Percentiles rank a stretch among this genome's conserved stretches.
Evolutionary conservation across 2,797 vertebrate species (phyloP).

Genomic region (Hemitrygon akajei): DNA sequence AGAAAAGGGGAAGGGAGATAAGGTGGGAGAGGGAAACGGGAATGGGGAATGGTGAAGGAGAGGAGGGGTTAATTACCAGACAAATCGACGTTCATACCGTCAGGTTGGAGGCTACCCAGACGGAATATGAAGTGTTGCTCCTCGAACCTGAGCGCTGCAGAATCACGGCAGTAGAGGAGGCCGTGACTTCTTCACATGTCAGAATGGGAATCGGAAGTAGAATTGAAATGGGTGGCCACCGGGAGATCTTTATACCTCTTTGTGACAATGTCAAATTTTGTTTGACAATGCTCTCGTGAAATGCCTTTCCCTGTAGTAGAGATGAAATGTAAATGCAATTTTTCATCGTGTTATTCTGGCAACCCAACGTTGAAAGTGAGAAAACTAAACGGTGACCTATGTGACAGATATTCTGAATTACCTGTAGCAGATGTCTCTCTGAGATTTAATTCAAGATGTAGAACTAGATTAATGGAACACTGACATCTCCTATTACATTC

Average conservation of each 20-base stretch:
- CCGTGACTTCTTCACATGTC: no score
- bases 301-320: not conserved
- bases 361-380: not conserved
- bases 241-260: not conserved
- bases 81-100: no score
- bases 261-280: not conserved
- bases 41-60: no score
- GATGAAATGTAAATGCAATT: not conserved
- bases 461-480: not conserved
- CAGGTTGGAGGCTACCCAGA: no score
- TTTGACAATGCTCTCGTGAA: not conserved
- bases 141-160: no score
- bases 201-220: no score
- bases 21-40: no score
- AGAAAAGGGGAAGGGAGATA: no score
- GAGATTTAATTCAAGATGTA: not conserved
- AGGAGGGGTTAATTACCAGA: no score
- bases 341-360: not conserved
- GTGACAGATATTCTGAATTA: not conserved
- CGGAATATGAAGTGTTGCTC: no score
- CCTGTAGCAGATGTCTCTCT: not conserved
- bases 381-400: not conserved
- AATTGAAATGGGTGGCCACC: no score
- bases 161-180: no score
- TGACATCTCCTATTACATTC: not conserved